A percentile compares a stretch with the other conserved stretches of the same genome.
Conservation (phyloP, 2,113 vertebrate species). For the Pedetes capensis region DNA sequence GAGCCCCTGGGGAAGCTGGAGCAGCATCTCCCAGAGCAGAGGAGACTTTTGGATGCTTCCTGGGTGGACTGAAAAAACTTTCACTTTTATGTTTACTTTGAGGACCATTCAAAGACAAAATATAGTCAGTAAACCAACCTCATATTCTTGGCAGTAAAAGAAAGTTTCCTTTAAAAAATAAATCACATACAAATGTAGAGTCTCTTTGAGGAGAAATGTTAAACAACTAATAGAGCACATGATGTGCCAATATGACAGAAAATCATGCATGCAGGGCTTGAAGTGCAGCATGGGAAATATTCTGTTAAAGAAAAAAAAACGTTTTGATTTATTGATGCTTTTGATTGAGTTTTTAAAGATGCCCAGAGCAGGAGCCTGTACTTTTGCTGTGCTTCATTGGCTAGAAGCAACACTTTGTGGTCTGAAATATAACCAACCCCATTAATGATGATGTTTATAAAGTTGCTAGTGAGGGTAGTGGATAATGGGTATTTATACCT, state of each 20-base stretch:
- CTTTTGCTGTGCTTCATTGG: neutral
- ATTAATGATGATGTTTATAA: neutral
- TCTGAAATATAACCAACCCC: neutral
- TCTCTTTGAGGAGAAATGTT: neutral
- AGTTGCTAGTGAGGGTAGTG: neutral
- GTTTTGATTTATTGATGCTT: neutral
- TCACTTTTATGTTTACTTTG: neutral
- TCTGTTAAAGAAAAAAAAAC: neutral
- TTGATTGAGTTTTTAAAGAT: neutral
- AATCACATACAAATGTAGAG: neutral
- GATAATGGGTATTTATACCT: neutral
- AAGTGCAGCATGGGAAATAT: neutral
- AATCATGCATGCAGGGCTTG: rapidly evolving
- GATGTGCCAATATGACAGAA: neutral
- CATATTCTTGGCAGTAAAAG: neutral
- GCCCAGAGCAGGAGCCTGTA: neutral
- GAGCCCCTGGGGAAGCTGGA: neutral
- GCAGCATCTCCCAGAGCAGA: neutral
- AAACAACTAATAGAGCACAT: neutral
- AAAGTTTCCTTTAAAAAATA: slow-evolving; percentile 14
- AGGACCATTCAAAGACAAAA: neutral
- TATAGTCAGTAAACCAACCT: neutral
- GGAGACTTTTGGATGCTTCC: neutral
- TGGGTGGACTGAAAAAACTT: neutral
- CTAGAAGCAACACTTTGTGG: neutral